These are phyloP conservation scores for Neodon shergylaensis DNA, from an alignment of 2,113 vertebrate genomes.

Conservation along the genomic window DNA sequence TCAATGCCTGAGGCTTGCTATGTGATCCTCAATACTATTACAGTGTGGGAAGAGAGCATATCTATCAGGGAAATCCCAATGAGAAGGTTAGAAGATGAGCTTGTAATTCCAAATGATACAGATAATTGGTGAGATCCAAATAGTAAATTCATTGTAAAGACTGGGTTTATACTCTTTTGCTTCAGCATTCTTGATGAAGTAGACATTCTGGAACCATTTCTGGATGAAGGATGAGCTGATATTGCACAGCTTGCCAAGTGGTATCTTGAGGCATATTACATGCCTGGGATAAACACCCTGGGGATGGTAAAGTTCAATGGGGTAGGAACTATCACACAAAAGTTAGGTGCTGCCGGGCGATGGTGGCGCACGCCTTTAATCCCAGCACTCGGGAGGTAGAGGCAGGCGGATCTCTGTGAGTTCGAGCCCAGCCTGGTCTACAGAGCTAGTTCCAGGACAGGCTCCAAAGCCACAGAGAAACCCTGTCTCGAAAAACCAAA, in stretches of 20 bases:
- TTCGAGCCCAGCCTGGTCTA: too few species aligned
- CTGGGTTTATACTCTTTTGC: background rate
- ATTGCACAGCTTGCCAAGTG: background rate
- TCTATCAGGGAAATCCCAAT: background rate
- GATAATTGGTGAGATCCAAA: background rate
- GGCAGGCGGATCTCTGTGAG: too few species aligned
- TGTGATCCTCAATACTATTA: background rate
- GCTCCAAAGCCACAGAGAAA: too few species aligned
- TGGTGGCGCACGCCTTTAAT: too few species aligned
- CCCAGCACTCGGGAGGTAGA: too few species aligned
- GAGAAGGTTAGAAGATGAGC: background rate
- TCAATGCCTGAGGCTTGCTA: background rate
- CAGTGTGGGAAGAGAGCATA: background rate
- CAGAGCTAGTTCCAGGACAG: too few species aligned
- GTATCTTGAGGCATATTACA: background rate
- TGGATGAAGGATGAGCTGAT: background rate
- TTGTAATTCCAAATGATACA: background rate
- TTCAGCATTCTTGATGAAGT: background rate
- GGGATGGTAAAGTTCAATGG: background rate
- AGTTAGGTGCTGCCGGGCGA: background rate
- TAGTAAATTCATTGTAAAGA: background rate
- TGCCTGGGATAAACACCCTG: background rate
- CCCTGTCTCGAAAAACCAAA: too few species aligned
- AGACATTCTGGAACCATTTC: conserved; percentile 41
- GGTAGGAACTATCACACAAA: background rate